Percentiles rank a stretch among this genome's conserved stretches.
phyloP scores from a whole-genome alignment of 2,113 vertebrate genomes.

The Tyto alba region DNA sequence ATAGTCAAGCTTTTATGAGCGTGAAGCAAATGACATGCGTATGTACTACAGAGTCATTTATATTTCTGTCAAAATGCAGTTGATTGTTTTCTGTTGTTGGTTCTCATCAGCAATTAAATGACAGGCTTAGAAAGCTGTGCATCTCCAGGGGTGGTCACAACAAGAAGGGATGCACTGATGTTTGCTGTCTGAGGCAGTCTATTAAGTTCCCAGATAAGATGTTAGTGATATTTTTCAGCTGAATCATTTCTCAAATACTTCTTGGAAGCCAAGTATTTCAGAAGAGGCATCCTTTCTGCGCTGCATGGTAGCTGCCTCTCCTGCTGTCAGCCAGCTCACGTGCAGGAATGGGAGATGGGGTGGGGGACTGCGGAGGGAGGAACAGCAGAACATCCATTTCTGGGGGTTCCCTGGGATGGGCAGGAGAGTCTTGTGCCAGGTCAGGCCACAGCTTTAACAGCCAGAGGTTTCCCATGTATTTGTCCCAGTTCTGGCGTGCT shows the following conservation, averaged over 20 bases:
- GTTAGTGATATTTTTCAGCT: neutral
- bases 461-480: accelerated
- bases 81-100: neutral
- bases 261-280: neutral
- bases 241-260: neutral
- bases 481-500: neutral
- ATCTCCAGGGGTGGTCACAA: neutral
- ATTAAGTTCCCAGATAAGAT: neutral
- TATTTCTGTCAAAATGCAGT: neutral
- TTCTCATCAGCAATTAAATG: neutral
- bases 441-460: neutral
- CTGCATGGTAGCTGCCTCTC: neutral
- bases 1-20: neutral
- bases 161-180: neutral
- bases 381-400: neutral
- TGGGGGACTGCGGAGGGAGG: neutral
- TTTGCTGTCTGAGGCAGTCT: neutral
- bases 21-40: neutral
- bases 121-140: neutral
- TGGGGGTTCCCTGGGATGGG: neutral
- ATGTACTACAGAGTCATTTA: neutral
- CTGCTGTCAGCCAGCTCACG: neutral
- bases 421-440: neutral
- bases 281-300: neutral
- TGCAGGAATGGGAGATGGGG: neutral